phyloP scores from a whole-genome alignment of 2,113 vertebrate genomes.

The Ptyas mucosa region DNA sequence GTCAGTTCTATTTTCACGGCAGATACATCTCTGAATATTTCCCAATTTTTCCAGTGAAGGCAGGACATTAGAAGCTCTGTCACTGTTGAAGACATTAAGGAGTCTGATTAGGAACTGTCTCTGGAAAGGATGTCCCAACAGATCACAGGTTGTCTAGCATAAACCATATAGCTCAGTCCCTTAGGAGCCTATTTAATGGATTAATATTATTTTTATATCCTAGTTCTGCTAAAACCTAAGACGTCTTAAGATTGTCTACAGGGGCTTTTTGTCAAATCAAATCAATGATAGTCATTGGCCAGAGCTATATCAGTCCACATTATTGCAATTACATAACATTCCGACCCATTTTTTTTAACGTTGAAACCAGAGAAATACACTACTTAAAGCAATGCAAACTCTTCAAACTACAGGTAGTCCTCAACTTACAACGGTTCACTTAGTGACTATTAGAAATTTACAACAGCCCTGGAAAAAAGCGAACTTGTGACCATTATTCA shows the following conservation, averaged over 20 bases:
- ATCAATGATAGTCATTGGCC: neutral
- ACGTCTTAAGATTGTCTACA: neutral
- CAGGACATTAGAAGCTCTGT: neutral
- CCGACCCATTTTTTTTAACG: neutral
- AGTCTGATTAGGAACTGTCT: neutral
- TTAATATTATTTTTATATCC: neutral
- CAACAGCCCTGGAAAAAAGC: no score
- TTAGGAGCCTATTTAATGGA: neutral
- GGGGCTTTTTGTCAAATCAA: neutral
- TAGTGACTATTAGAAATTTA: no score
- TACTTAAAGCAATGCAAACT: neutral
- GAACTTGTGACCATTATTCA: no score
- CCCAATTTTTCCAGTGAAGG: no score
- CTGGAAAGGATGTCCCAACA: neutral
- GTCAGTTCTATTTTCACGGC: no score
- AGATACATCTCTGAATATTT: no score
- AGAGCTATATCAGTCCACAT: neutral
- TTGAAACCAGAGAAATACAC: neutral
- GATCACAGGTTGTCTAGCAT: neutral
- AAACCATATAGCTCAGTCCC: neutral
- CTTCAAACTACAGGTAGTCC: neutral
- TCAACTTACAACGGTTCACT: no score
- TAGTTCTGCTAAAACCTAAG: neutral
- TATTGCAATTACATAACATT: neutral
- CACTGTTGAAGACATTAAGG: neutral